Evolutionary conservation across 1,140 invertebrate species (phyloP).

Genomic region (Hylyphantes graminicola): DNA sequence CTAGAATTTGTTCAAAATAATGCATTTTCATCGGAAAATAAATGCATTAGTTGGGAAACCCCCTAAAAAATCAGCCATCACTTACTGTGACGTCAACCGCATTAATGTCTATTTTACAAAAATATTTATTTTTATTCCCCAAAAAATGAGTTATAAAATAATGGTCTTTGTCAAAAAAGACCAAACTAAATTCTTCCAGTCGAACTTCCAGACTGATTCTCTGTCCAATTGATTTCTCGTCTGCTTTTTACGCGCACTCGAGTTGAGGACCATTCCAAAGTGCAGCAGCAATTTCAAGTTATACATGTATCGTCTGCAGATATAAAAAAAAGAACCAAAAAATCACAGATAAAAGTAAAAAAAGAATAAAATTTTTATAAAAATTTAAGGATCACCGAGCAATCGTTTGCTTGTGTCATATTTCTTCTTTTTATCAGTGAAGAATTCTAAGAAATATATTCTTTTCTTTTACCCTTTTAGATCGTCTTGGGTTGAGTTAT

Average conservation of each 20-base stretch:
- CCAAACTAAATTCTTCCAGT: conserved; percentile 30
- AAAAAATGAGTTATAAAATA: conserved; percentile 35
- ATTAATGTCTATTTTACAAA: conserved; percentile 5
- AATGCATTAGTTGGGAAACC: no score
- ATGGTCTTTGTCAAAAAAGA: conserved; percentile 28
- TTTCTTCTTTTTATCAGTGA: conserved; percentile 28
- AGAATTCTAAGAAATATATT: background rate
- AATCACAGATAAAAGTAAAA: background rate
- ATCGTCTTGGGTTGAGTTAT: conserved; percentile 14
- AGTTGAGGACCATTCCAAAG: background rate
- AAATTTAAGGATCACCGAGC: conserved; percentile 36
- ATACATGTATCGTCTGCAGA: background rate
- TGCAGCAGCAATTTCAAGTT: conserved; percentile 17
- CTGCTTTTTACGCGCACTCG: conserved; percentile 20
- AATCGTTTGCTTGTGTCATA: conserved; percentile 26
- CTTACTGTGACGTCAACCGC: background rate
- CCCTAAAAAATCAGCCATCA: background rate
- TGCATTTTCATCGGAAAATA: no score
- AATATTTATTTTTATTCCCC: conserved; percentile 6
- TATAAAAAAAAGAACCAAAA: conserved; percentile 13
- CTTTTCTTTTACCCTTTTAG: background rate
- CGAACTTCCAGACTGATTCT: conserved; percentile 27
- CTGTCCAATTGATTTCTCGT: conserved; percentile 39
- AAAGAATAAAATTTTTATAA: background rate
- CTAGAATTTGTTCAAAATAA: no score